A percentile compares a stretch with the other conserved stretches of the same genome.
These are phyloP conservation scores for Ditylenchus weischeri DNA, from an alignment of 2,888 invertebrate species.

Conservation along the genomic window DNA sequence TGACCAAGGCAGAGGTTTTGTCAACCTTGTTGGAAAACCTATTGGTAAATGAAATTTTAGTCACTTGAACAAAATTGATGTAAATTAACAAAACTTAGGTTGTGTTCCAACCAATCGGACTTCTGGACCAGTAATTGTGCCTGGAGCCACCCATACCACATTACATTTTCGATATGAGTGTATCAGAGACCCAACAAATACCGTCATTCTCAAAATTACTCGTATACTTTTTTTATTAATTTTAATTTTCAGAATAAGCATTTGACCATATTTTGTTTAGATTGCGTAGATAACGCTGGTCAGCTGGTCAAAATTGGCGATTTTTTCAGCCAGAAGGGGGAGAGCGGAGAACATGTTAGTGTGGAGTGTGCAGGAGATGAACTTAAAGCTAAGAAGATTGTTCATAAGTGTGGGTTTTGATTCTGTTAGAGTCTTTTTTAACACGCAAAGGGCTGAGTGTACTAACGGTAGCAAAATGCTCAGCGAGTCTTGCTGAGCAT, in stretches of 20 bases:
- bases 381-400: conserved; percentile 37
- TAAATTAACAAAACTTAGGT: conserved; percentile 19
- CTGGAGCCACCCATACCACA: conserved; percentile 27
- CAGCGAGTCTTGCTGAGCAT: no score
- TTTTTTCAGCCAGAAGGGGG: conserved; percentile 25
- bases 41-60: conserved; percentile 12
- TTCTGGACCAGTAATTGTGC: conserved; percentile 26
- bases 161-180: conserved; percentile 39
- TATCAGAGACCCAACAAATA: conserved; percentile 20
- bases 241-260: not conserved
- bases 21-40: conserved; percentile 15
- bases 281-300: conserved; percentile 38
- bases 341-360: conserved; percentile 21
- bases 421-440: not conserved
- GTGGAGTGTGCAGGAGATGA: conserved; percentile 41
- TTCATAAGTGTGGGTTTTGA: conserved; percentile 32
- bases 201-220: conserved; percentile 33
- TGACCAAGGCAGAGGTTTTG: conserved; percentile 6
- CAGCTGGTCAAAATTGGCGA: conserved; percentile 34
- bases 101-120: conserved; percentile 33
- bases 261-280: conserved; percentile 16
- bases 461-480: no score
- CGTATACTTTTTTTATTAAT: conserved; percentile 25
- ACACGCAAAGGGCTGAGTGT: no score
- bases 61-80: not conserved